Conservation (phyloP, 2,888 invertebrate species). For the Ferdinandea cuprea region DNA sequence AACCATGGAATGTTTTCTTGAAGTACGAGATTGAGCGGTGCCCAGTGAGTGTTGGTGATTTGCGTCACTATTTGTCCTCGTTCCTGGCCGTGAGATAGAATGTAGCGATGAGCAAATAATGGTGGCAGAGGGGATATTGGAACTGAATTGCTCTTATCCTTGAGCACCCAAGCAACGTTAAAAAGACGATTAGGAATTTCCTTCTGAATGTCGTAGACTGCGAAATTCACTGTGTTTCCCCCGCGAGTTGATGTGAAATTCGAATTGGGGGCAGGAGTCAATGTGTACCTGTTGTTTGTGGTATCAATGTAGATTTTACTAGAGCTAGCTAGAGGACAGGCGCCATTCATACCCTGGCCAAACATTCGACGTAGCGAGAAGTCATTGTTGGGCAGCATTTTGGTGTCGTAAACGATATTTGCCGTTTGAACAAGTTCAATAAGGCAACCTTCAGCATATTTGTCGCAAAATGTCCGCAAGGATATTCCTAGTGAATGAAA, state of each 20-base stretch:
- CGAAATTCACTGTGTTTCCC: slow-evolving; percentile 87
- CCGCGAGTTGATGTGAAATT: slow-evolving; percentile 87
- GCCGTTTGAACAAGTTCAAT: slow-evolving; percentile 93
- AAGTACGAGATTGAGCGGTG: slow-evolving; percentile 89
- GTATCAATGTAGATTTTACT: slow-evolving; percentile 93
- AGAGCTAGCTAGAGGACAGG: slow-evolving; percentile 91
- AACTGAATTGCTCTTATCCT: slow-evolving; percentile 79
- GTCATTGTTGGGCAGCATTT: slow-evolving; percentile 86
- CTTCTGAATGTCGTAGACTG: slow-evolving; percentile 88
- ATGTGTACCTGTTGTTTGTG: slow-evolving; percentile 86
- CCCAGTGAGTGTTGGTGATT: slow-evolving; percentile 91
- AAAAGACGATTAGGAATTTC: slow-evolving; percentile 84
- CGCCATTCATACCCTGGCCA: slow-evolving; percentile 91
- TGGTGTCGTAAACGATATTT: slow-evolving; percentile 91
- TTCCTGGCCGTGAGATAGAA: slow-evolving; percentile 96
- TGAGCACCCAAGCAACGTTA: slow-evolving; percentile 86
- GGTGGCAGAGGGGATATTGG: slow-evolving; percentile 87
- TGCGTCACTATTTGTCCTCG: slow-evolving; percentile 94
- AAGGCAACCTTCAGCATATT: slow-evolving; percentile 85
- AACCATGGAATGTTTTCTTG: slow-evolving; percentile 97
- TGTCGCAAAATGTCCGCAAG: slow-evolving; percentile 90
- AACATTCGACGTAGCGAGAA: slow-evolving; percentile 95
- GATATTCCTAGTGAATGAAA: slow-evolving; percentile 96
- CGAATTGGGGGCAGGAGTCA: slow-evolving; percentile 86
- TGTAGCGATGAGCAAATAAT: slow-evolving; percentile 90